Percentiles rank a stretch among this genome's conserved stretches.
Conservation (phyloP, 2,888 invertebrate genomes). For the Crossocerus cetratus region DNA sequence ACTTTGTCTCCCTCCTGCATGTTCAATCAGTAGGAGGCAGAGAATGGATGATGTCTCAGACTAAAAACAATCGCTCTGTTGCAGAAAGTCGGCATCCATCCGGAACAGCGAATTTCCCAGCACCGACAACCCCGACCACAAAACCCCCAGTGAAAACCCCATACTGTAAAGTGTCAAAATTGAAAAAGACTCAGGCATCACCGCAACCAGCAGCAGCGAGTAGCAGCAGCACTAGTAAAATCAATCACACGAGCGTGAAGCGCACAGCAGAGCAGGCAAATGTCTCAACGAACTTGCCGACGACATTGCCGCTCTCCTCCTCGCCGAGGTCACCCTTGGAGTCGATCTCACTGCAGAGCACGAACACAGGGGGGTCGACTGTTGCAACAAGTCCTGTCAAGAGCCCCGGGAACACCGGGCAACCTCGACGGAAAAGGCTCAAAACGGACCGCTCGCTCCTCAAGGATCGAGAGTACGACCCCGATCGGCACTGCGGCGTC, state of each 20-base stretch:
- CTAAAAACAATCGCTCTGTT: conserved; percentile 30
- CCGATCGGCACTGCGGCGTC: conserved; percentile 91
- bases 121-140: conserved; percentile 68
- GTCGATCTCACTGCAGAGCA: conserved; percentile 61
- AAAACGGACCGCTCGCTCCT: conserved; percentile 74
- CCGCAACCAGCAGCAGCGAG: conserved; percentile 32
- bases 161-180: conserved; percentile 73
- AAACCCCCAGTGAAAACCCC: conserved; percentile 71
- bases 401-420: conserved; percentile 64
- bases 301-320: conserved; percentile 61
- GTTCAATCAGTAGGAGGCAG: not conserved
- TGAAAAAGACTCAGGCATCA: conserved; percentile 68
- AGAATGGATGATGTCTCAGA: not conserved
- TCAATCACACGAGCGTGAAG: conserved; percentile 69
- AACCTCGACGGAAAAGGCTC: conserved; percentile 71
- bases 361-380: conserved; percentile 38
- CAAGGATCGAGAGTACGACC: conserved; percentile 85
- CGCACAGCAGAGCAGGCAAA: conserved; percentile 62
- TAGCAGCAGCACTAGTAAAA: conserved; percentile 36
- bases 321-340: conserved; percentile 73
- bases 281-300: conserved; percentile 45
- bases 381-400: conserved; percentile 68
- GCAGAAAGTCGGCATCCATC: conserved; percentile 74
- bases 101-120: conserved; percentile 69
- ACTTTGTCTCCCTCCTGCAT: too few relatives aligned